phyloP scores from a whole-genome alignment of 2,113 vertebrate genomes.

The Coregonus clupeaformis region DNA sequence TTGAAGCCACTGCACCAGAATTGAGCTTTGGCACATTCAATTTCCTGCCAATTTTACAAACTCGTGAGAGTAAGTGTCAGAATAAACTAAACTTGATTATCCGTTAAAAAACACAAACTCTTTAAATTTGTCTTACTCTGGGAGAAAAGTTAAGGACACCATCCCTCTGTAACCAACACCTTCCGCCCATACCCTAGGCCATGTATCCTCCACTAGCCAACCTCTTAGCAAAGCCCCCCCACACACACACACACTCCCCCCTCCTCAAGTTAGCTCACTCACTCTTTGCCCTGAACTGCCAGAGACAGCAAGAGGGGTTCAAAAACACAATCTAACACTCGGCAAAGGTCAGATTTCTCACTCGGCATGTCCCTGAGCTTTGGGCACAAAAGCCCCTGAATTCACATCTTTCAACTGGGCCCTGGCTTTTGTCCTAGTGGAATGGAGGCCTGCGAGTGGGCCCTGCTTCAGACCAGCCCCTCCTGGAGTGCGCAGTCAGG shows the following conservation, averaged over 20 bases:
- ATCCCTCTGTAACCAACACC: not conserved
- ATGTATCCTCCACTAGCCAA: not conserved
- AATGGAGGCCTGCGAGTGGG: conserved; percentile 67
- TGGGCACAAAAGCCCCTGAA: conserved; percentile 71
- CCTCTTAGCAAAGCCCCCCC: not conserved
- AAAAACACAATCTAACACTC: conserved; percentile 75
- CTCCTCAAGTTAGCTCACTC: conserved; percentile 50
- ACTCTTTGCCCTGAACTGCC: conserved; percentile 64
- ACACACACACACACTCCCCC: conserved; percentile 33
- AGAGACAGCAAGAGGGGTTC: conserved; percentile 72
- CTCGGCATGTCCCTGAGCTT: conserved; percentile 67
- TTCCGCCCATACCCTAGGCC: not conserved
- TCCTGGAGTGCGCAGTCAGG: conserved; percentile 77
- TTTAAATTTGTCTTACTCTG: conserved; percentile 51
- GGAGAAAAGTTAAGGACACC: conserved; percentile 41
- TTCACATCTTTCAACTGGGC: conserved; percentile 81
- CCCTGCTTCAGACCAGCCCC: conserved; percentile 76
- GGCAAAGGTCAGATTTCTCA: conserved; percentile 71
- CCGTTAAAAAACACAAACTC: conserved; percentile 51
- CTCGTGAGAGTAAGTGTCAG: conserved; percentile 63
- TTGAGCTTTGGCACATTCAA: conserved; percentile 73
- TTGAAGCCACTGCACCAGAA: conserved; percentile 65
- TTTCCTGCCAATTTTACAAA: conserved; percentile 76
- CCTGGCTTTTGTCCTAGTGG: conserved; percentile 72
- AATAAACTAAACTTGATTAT: conserved; percentile 50